Evolutionary conservation across 2,113 vertebrate species (phyloP), one percentile per base, ranked within the genome.

Genomic region (Tetrao urogallus): DNA sequence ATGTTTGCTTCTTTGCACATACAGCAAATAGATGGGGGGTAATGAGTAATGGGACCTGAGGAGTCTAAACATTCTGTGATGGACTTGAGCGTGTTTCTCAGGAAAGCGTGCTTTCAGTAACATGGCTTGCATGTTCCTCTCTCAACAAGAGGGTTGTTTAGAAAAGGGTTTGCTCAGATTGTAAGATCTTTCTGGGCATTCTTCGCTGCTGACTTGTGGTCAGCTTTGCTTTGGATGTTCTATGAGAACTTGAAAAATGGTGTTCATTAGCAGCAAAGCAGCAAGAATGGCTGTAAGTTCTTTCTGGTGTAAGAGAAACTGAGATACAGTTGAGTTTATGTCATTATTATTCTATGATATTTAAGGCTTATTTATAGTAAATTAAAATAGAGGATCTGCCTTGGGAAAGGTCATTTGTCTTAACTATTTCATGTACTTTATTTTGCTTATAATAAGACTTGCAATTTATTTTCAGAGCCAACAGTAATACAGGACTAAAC

Each of bases 311-410:
- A 21, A 71, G 65, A 74, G 80, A 74, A 88, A 63, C 15, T 30
- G 42, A 58, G 24, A 48, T 74, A 71, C 73, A 2, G 3, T 88
- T 88, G 11, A 43, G 54, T 43, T 75, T 60, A 85, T 93, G 95
- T 79, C 65, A 28, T 34, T 10, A 21, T 80, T 85, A 40, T 24
- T 65, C 28, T 11, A 13, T 79, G 4, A 43, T 28, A 56, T 2
- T 61, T 73, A 83, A n/a, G 60, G 45, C 20, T 28, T 85, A 20
- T 69, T 80, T 83, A 16, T 45, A 43, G 52, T 60, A 80, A 89
- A 79, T 63, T 36, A 50, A 89, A 21, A 14, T 50, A 63, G 48
- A 47, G 28, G 18, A 20, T 30, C 57, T 48, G 43, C 34, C 34
- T 61, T 34, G 25, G 58, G 36, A 18, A n/a, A 36, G n/a, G 18